A percentile compares a stretch with the other conserved stretches of the same genome.
phyloP scores from a whole-genome alignment of 2,888 invertebrate species.

The Cotesia congregata region DNA sequence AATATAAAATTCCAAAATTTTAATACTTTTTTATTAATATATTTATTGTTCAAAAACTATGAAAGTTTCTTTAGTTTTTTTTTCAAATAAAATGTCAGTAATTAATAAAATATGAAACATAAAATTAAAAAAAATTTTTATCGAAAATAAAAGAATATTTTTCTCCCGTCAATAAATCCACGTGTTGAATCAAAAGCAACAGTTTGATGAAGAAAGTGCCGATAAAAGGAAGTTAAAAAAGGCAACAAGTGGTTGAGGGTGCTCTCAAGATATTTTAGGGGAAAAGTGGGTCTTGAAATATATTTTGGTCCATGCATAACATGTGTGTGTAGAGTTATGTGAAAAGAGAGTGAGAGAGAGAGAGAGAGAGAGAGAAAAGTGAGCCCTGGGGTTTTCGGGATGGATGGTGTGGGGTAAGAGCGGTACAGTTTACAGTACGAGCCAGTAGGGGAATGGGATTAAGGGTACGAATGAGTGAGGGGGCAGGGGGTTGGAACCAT shows the following conservation, averaged over 20 bases:
- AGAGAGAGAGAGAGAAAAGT: slow-evolving; percentile 38
- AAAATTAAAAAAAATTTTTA: neutral
- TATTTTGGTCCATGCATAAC: neutral
- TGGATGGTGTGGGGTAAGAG: slow-evolving; percentile 41
- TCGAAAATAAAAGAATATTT: neutral
- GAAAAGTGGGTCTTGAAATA: neutral
- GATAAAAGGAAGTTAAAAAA: slow-evolving; percentile 28
- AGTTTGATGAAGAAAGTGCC: neutral
- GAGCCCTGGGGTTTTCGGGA: slow-evolving; percentile 57
- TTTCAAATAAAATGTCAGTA: no score
- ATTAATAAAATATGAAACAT: no score
- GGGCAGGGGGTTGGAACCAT: slow-evolving; percentile 54
- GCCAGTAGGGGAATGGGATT: slow-evolving; percentile 26
- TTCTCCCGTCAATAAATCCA: neutral
- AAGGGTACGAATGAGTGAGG: slow-evolving; percentile 26
- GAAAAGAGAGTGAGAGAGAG: slow-evolving; percentile 37
- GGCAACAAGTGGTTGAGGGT: slow-evolving; percentile 48
- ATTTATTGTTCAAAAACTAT: no score
- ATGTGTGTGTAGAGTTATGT: slow-evolving; percentile 6
- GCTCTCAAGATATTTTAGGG: slow-evolving; percentile 29
- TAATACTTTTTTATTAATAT: no score
- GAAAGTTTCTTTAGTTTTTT: no score
- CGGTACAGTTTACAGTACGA: neutral
- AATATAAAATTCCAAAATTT: no score
- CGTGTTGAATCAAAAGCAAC: slow-evolving; percentile 11